Base-by-base conservation (phyloP, 2,888 invertebrate genomes). In the Protophormia terraenovae region DNA sequence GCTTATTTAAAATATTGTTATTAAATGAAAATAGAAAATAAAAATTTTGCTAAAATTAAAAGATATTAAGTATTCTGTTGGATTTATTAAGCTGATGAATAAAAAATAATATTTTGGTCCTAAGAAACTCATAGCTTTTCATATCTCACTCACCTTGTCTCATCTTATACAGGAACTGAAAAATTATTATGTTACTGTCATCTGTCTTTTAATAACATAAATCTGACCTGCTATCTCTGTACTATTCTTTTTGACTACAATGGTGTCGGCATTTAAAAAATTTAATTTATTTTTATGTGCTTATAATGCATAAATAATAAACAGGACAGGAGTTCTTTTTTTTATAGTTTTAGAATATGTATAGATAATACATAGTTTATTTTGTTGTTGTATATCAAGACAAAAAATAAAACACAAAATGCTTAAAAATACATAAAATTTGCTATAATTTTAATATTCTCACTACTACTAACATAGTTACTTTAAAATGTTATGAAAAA, bases 291-390 rank as follows among this genome's bases (percentile, higher is more conserved):
- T 72, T 83, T 47, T 22, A 32, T 60, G 16, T 71, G 58, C 66
- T 67, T 55, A 83, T 77, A 73, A 83, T 83, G 72, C 73, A 83
- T 78, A 83, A 78, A 83, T 78, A 73, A 69, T 69, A 79, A 79
- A 73, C 60, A 78, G 50, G 55, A 72, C 32, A 64, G 32, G 50
- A 19, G 8, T 27, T 62, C 10, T 71, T 71, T 55, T 62, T 35
- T 14, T 27, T 29, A 24, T 58, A 72, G n/a, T 41, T 41, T 58
- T 58, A 41, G 38, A 19, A 53, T 53, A 53, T 69, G 32, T 24
- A 29, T 27, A 41, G 58, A 58, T 29, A 55, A 38, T n/a, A n/a
- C n/a, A n/a, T 10, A 38, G 4, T 71, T 24, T 55, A 50, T 32
- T 41, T 41, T 19, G 2, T 16, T 19, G 7, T 47, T 47, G 2